Base-by-base conservation (phyloP, 2,797 vertebrate genomes). In the Pipistrellus nathusii region DNA sequence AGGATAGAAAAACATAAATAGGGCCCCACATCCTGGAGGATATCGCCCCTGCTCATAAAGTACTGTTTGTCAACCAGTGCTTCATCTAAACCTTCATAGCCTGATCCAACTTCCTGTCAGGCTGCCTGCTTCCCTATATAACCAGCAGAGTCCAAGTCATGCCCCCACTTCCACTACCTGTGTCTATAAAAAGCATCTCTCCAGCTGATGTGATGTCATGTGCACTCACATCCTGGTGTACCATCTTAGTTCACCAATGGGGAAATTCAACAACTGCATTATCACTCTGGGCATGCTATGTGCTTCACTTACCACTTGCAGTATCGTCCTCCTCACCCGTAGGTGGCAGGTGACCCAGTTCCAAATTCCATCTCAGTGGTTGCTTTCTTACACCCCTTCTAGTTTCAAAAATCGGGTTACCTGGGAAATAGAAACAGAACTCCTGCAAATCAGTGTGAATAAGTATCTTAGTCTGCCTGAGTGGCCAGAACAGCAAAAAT, bases 211-310 rank as follows among this genome's bases (percentile, higher is more conserved):
- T 44, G 35, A 7, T 35, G 17, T 0, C 1, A 1, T 12, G 4
- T 46, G 51, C 27, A 20, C 3, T 44, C 17, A 7, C 6, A 8
- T 62, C 57, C 25, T 62, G n/a, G 1, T 6, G 25, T 25, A 8
- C 9, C 12, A 69, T 15, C 23, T 38, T 8, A 6, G 3, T 57
- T 41, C 48, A 55, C 1, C n/a, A 18, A 0, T 3, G 27, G 27
- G 5, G 4, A 92, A 44, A 6, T 55, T 41, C 25, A 55, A 51
- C 21, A 48, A 32, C 3, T 38, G 18, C 41, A 53, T 25, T 27
- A 10, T 20, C 6, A 13, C 23, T 14, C 10, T 11, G 7, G 41
- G 8, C 8, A 3, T 17, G 30, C 53, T 1, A 10, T 0, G 5
- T n/a, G 59, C 23, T 73, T 68, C n/a, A 21, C 64, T 77, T 38